Base-by-base conservation (phyloP, 2,888 invertebrate genomes). In the Sepiola atlantica region DNA sequence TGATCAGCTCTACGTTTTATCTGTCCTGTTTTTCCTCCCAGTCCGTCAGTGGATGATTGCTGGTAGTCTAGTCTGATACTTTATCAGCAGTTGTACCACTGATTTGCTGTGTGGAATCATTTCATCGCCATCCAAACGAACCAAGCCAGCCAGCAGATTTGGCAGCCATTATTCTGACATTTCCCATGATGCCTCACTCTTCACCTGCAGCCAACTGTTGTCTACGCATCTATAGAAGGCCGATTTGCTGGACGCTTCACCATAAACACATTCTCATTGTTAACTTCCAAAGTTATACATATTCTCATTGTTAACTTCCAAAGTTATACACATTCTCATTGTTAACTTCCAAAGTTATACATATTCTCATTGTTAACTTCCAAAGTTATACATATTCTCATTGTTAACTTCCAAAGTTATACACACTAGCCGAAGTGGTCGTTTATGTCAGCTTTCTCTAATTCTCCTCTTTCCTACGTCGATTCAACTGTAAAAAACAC, bases 21-120 rank as follows among this genome's bases (percentile, higher is more conserved):
- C 24, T 35, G 14, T 20, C 0, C 92, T 54, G 92, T 92, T 92
- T n/a, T n/a, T n/a, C 92, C 54, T 92, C 92, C 18, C 93, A 93
- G 93, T 57, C 28, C 93, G 93, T 93, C 93, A 93, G 93, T 93
- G 93, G 93, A 93, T 93, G 93, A 93, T 93, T 93, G 93, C 93
- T 93, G 93, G 93, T 93, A 93, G 57, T 61, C 93, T 55, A 93
- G 92, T 92, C 55, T 61, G 35, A 61, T 61, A 93, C 93, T 93
- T 55, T 96, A 95, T 96, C 96, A 96, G 96, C 96, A 96, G 96
- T 96, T 96, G 96, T 96, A 95, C 95, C 96, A 96, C 96, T 96
- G 96, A 96, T 95, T 95, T 95, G 95, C 93, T 93, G 93, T 28
- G 61, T 55, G 21, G 55, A 57, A 93, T 61, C 18, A 92, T 35